These are phyloP conservation scores for Mustela nigripes DNA, from an alignment of 2,113 vertebrate species.

Conservation along the genomic window DNA sequence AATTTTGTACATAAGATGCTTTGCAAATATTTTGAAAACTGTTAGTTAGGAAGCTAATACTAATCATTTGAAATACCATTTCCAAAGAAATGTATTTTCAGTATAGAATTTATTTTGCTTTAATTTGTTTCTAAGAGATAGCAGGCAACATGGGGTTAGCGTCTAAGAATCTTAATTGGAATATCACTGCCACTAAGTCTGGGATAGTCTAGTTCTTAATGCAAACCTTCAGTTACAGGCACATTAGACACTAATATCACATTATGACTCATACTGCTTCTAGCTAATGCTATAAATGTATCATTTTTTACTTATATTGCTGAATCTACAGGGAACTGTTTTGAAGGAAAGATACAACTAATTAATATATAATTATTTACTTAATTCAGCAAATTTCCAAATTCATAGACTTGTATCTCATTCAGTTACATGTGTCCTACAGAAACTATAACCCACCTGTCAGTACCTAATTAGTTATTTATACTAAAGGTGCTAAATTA, in stretches of 20 bases:
- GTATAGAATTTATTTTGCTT: slow-evolving; percentile 27
- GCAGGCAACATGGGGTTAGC: not conserved
- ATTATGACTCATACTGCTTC: not conserved
- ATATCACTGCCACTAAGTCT: not conserved
- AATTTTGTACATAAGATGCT: not conserved
- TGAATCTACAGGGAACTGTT: slow-evolving; percentile 20
- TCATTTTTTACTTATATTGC: not conserved
- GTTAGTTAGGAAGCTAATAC: not conserved
- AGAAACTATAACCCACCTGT: not conserved
- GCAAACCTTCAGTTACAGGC: not conserved
- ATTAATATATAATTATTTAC: slow-evolving; percentile 42
- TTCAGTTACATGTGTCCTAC: not conserved
- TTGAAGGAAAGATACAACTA: slow-evolving; percentile 51
- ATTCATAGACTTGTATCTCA: not conserved
- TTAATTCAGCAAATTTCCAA: slow-evolving; percentile 47
- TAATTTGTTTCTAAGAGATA: not conserved
- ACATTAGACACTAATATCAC: not conserved
- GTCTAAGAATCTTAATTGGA: not conserved
- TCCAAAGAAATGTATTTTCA: slow-evolving; percentile 44
- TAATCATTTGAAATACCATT: slow-evolving; percentile 23
- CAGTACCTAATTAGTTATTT: not conserved
- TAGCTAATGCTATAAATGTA: not conserved
- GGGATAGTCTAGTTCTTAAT: not conserved
- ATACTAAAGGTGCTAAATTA: not conserved
- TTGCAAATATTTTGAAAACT: not conserved